Percentiles rank a stretch among this genome's conserved stretches.
phyloP scores from a whole-genome alignment of 2,797 vertebrate species.

The Carcharodon carcharias region DNA sequence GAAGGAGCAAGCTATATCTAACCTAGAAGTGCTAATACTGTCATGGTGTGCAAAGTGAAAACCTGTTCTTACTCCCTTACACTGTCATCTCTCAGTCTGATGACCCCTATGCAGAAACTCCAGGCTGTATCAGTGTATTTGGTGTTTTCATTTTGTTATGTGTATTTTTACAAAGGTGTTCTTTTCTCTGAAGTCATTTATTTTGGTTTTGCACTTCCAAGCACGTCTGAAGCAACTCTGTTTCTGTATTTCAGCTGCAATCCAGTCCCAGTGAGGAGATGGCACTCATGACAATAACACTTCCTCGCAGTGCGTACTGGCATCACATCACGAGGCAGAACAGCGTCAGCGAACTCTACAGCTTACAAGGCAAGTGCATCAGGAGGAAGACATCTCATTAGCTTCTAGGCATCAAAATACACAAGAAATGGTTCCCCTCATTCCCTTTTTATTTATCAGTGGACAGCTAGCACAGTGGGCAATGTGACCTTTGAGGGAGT shows the following conservation, averaged over 20 bases:
- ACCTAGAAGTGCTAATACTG: neutral
- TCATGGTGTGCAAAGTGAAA: neutral
- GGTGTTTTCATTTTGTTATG: neutral
- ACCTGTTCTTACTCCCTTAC: neutral
- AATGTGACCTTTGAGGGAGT: constrained; percentile 43
- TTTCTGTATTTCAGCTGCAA: constrained; percentile 67
- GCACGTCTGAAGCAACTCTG: constrained; percentile 36
- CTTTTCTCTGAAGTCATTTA: neutral
- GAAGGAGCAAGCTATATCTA: neutral
- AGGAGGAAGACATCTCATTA: neutral
- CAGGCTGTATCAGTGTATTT: constrained; percentile 7
- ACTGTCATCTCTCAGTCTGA: neutral
- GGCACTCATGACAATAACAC: constrained; percentile 87
- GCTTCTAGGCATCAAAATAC: constrained; percentile 41
- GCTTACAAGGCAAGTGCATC: constrained; percentile 83
- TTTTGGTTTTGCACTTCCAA: neutral
- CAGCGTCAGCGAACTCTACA: constrained; percentile 94
- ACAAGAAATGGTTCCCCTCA: constrained; percentile 42
- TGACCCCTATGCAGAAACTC: constrained; percentile 37
- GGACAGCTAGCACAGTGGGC: constrained; percentile 43
- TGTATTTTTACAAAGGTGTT: neutral
- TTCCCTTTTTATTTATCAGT: constrained; percentile 44
- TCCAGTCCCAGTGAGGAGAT: constrained; percentile 73
- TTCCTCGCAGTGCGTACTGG: constrained; percentile 95
- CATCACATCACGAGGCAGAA: constrained; percentile 95